Evolutionary conservation across 2,888 invertebrate genomes (phyloP).

Genomic region (Isoperla grammatica): DNA sequence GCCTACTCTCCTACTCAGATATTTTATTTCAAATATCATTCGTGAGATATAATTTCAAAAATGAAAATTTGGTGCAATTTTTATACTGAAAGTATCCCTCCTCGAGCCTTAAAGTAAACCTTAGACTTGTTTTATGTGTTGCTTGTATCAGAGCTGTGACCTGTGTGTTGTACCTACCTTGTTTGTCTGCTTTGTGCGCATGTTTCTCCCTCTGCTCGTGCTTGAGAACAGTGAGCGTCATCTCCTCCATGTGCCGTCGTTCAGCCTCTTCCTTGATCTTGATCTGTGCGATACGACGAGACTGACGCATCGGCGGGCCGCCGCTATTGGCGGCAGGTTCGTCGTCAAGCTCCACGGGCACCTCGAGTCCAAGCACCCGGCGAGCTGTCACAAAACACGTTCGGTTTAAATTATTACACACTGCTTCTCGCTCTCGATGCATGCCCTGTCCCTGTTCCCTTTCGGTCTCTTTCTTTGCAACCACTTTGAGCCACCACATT

Average conservation of each 20-base stretch:
- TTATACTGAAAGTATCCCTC: too few species aligned
- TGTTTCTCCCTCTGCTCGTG: constrained; percentile 28
- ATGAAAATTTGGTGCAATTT: too few species aligned
- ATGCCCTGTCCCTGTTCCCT: too few species aligned
- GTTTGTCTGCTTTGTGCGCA: background rate
- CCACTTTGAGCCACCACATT: too few species aligned
- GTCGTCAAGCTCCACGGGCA: constrained; percentile 4
- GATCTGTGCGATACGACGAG: constrained; percentile 78
- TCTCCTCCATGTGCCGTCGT: constrained; percentile 65
- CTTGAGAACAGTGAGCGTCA: constrained; percentile 56
- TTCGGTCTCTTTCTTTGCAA: too few species aligned
- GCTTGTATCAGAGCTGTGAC: too few species aligned
- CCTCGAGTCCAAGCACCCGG: constrained; percentile 3
- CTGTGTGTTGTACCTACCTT: background rate
- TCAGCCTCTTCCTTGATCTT: constrained; percentile 84
- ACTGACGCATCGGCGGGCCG: constrained; percentile 62
- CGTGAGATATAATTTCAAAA: too few species aligned
- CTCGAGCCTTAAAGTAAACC: too few species aligned
- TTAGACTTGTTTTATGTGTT: too few species aligned
- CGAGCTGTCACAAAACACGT: background rate
- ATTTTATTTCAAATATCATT: too few species aligned
- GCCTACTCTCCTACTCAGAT: too few species aligned
- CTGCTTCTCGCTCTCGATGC: too few species aligned
- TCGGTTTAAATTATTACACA: background rate
- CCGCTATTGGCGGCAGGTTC: background rate